These are phyloP conservation scores for Amphimedon queenslandica DNA, from an alignment of 37 sponge, comb jelly and placozoan species.

Conservation along the genomic window DNA sequence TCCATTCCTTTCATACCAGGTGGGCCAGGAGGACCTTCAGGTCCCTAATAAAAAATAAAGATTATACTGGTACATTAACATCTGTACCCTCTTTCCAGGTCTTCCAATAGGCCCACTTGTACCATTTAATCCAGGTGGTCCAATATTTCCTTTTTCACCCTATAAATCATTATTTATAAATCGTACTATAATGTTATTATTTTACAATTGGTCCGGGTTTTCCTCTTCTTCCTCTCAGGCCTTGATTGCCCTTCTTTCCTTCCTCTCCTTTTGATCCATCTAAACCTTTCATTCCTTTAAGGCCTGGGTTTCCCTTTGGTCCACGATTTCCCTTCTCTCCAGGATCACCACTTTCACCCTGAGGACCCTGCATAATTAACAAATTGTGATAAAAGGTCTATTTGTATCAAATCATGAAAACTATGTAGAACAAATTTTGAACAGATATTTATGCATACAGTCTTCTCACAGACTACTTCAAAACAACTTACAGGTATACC, in stretches of 20 bases:
- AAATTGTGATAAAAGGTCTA: no score
- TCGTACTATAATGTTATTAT: background rate
- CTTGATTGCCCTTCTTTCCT: conserved; percentile 53
- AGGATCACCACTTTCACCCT: conserved; percentile 6
- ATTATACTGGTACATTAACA: no score
- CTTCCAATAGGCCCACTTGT: conserved; percentile 8
- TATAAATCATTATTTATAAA: conserved; percentile 1
- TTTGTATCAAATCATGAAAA: no score
- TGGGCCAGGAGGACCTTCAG: conserved; percentile 21
- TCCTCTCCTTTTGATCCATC: conserved; percentile 21
- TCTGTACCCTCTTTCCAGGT: background rate
- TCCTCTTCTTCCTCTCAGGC: conserved; percentile 26
- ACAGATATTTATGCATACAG: no score
- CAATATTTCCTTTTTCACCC: conserved; percentile 72
- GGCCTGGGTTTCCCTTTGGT: background rate
- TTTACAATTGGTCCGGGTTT: background rate
- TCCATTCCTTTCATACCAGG: no score
- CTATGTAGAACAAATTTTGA: no score
- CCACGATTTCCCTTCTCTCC: conserved; percentile 48
- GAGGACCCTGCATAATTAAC: conserved; percentile 20
- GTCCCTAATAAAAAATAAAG: conserved; percentile 11
- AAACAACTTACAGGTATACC: no score
- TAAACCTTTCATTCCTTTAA: background rate
- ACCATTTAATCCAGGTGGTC: conserved; percentile 61
- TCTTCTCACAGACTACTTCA: background rate